Percentiles rank a stretch among this genome's conserved stretches.
phyloP scores from a whole-genome alignment of 2,797 vertebrate species.

The Poeciliopsis presidionis region DNA sequence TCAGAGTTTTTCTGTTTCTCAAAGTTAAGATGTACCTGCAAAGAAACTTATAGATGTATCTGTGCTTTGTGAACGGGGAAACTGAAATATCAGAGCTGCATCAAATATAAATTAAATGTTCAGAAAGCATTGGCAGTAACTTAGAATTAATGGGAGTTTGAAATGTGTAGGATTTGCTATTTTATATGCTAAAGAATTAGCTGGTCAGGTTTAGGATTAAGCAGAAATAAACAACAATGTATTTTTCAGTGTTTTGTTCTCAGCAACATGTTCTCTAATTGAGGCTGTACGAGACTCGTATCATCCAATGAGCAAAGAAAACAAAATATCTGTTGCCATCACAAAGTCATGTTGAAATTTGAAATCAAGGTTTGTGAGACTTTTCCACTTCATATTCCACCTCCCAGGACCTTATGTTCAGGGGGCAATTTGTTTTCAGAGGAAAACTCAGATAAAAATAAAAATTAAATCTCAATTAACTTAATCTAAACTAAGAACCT shows the following conservation, averaged over 20 bases:
- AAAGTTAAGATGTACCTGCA: background rate
- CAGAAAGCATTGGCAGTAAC: background rate
- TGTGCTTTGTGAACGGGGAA: background rate
- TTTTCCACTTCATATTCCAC: background rate
- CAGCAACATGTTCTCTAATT: background rate
- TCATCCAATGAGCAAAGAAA: background rate
- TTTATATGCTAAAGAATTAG: background rate
- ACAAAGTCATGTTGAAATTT: background rate
- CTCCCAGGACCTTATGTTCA: background rate
- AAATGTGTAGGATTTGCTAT: background rate
- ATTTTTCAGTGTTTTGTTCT: background rate
- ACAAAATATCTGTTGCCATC: background rate
- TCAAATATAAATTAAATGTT: background rate
- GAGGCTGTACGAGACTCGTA: background rate
- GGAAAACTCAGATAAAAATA: background rate
- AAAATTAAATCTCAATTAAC: background rate
- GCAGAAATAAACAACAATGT: background rate
- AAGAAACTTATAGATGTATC: background rate
- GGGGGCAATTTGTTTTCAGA: background rate
- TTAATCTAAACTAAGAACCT: background rate
- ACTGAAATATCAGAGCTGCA: background rate
- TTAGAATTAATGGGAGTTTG: background rate
- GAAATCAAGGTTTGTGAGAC: background rate
- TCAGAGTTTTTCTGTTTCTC: background rate
- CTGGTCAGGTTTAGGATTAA: background rate